Conservation (phyloP, 2,113 vertebrate species). For the Oncorhynchus masou region DNA sequence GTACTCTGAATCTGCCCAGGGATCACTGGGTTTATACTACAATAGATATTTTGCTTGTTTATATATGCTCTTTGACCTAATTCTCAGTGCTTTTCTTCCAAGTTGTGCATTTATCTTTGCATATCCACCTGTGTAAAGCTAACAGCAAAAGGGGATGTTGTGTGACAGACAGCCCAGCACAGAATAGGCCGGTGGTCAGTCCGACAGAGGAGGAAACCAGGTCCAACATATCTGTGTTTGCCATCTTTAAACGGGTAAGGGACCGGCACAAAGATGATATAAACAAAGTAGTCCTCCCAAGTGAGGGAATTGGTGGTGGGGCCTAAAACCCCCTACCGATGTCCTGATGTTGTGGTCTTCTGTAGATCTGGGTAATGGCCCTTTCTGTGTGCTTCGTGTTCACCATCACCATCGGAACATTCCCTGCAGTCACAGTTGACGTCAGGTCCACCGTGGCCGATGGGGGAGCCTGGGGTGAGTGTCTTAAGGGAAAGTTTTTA, state of each 20-base stretch:
- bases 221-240: slow-evolving; percentile 54
- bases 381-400: slow-evolving; percentile 90
- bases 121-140: neutral
- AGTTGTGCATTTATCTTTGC: neutral
- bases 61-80: too few species aligned
- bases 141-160: neutral
- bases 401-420: slow-evolving; percentile 87
- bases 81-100: neutral
- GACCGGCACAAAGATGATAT: neutral
- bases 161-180: slow-evolving; percentile 53
- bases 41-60: too few species aligned
- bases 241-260: slow-evolving; percentile 74
- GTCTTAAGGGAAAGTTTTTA: neutral
- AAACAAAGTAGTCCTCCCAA: too few species aligned
- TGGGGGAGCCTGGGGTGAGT: slow-evolving; percentile 81
- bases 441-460: slow-evolving; percentile 68
- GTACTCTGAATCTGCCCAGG: too few species aligned
- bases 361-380: slow-evolving; percentile 88
- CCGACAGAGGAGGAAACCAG: slow-evolving; percentile 59
- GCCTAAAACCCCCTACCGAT: neutral
- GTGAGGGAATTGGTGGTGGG: too few species aligned
- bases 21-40: too few species aligned
- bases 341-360: neutral
- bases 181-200: slow-evolving; percentile 55
- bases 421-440: slow-evolving; percentile 84